These are phyloP conservation scores for Apteryx owenii DNA, from an alignment of 2,113 vertebrate species.

Conservation along the genomic window DNA sequence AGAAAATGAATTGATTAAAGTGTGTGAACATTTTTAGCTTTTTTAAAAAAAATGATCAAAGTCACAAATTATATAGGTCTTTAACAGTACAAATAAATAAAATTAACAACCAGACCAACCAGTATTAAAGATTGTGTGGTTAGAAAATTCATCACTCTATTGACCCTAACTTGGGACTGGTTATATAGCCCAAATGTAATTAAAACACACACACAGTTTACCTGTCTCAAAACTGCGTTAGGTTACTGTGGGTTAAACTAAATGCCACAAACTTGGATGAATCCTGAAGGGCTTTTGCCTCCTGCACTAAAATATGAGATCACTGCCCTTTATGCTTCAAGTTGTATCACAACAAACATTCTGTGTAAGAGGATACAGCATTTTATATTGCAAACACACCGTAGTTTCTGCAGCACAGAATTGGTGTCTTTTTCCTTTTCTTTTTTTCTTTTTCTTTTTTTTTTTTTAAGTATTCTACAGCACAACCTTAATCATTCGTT, in stretches of 20 bases:
- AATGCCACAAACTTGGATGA: neutral
- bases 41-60: neutral
- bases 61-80: conserved; percentile 12
- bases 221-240: neutral
- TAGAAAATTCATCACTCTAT: neutral
- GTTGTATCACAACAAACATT: conserved; percentile 29
- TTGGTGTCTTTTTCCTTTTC: neutral
- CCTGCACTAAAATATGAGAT: conserved; percentile 20
- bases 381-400: neutral
- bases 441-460: neutral
- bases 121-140: conserved; percentile 24
- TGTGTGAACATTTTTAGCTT: neutral
- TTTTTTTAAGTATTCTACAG: conserved; percentile 3
- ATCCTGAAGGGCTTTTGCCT: neutral
- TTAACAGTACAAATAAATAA: conserved; percentile 46
- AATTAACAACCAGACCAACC: neutral
- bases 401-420: neutral
- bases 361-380: neutral
- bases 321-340: neutral
- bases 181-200: conserved; percentile 13
- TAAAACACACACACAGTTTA: conserved; percentile 9
- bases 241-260: neutral
- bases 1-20: neutral
- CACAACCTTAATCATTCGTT: conserved; percentile 39
- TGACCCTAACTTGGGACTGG: conserved; percentile 21